Percentiles rank a stretch among this genome's conserved stretches.
phyloP scores from a whole-genome alignment of 2,888 invertebrate genomes.

The Eristalis tenax region DNA sequence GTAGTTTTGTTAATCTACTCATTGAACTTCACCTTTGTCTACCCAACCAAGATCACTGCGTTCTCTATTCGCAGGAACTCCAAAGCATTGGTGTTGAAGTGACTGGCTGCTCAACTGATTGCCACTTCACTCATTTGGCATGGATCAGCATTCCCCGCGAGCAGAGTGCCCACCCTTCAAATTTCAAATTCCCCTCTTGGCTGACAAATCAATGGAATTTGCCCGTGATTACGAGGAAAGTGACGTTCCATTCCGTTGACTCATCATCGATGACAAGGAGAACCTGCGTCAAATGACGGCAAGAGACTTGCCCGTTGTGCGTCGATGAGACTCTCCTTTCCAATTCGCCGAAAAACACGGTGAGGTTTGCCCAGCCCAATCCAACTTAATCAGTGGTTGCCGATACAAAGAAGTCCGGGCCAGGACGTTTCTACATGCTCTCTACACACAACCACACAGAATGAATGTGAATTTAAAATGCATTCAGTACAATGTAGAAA shows the following conservation, averaged over 20 bases:
- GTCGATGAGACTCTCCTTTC: slow-evolving; percentile 97
- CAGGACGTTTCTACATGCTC: slow-evolving; percentile 81
- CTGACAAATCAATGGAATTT: slow-evolving; percentile 94
- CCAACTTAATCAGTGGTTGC: slow-evolving; percentile 97
- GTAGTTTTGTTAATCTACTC: slow-evolving; percentile 96
- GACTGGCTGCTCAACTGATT: slow-evolving; percentile 96
- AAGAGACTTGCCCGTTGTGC: slow-evolving; percentile 96
- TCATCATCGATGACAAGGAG: slow-evolving; percentile 95
- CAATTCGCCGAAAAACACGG: slow-evolving; percentile 97
- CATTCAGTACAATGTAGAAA: slow-evolving; percentile 3
- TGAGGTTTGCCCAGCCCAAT: slow-evolving; percentile 97
- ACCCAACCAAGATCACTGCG: slow-evolving; percentile 97
- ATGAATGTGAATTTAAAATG: neutral
- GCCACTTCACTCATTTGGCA: slow-evolving; percentile 97
- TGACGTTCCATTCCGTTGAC: slow-evolving; percentile 95
- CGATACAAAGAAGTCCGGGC: slow-evolving; percentile 89
- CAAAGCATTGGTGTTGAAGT: slow-evolving; percentile 92
- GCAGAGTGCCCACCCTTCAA: slow-evolving; percentile 93
- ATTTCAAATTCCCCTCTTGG: slow-evolving; percentile 96
- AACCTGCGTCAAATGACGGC: slow-evolving; percentile 96
- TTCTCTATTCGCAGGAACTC: slow-evolving; percentile 96
- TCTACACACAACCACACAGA: neutral
- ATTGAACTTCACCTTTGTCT: slow-evolving; percentile 93
- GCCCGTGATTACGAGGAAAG: slow-evolving; percentile 94
- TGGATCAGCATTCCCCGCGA: slow-evolving; percentile 98